phyloP scores from a whole-genome alignment of 2,888 invertebrate species.

The Cheilosia pagana region DNA sequence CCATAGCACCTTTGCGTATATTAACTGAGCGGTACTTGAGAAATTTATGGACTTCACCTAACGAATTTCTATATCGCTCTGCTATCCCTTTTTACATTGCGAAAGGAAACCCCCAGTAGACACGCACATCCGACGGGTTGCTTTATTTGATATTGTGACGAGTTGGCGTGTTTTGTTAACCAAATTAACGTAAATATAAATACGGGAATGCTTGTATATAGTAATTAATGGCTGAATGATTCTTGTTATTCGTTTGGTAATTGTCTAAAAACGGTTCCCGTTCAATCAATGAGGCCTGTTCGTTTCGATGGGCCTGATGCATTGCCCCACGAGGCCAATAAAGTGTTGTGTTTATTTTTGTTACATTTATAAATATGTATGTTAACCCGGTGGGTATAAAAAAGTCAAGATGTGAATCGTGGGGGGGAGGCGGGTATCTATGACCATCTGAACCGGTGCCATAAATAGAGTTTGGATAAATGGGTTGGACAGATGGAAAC shows the following conservation, averaged over 20 bases:
- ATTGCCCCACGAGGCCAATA: background rate
- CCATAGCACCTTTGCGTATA: constrained; percentile 58
- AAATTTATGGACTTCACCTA: constrained; percentile 54
- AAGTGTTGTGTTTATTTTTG: background rate
- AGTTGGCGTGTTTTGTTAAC: constrained; percentile 40
- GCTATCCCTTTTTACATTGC: background rate
- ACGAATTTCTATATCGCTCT: constrained; percentile 21
- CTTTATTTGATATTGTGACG: constrained; percentile 15
- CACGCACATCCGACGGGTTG: constrained; percentile 55
- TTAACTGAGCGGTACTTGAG: constrained; percentile 52
- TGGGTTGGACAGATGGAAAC: no score
- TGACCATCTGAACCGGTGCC: no score
- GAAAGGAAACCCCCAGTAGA: constrained; percentile 27
- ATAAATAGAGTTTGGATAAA: no score
- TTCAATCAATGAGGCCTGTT: constrained; percentile 12
- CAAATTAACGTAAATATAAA: constrained; percentile 34
- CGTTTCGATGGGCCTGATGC: background rate
- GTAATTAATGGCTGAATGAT: constrained; percentile 41
- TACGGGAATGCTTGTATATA: constrained; percentile 10
- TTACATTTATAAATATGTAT: no score
- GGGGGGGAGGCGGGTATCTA: no score
- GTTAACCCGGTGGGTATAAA: no score
- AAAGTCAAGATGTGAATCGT: no score
- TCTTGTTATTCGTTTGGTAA: constrained; percentile 38
- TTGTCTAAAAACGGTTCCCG: constrained; percentile 9